Evolutionary conservation across 2,888 invertebrate genomes (phyloP).

Genomic region (Timandra comae): DNA sequence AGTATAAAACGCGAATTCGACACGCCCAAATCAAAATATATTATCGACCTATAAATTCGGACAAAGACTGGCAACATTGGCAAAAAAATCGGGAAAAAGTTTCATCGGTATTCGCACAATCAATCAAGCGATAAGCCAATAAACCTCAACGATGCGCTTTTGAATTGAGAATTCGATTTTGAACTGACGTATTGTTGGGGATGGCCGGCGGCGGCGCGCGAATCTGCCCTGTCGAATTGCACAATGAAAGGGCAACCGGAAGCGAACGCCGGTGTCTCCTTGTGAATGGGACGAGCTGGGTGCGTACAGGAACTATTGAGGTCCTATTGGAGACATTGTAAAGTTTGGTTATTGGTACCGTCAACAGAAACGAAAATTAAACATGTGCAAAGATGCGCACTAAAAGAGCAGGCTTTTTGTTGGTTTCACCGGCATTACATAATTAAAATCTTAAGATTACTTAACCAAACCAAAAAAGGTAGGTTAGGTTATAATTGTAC

Average conservation of each 20-base stretch:
- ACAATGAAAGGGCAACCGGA: conserved; percentile 70
- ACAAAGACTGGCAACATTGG: conserved; percentile 39
- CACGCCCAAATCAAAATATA: conserved; percentile 76
- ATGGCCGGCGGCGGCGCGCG: conserved; percentile 64
- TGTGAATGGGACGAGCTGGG: conserved; percentile 52
- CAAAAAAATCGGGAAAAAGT: conserved; percentile 30
- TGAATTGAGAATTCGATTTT: conserved; percentile 72
- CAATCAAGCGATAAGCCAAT: conserved; percentile 77
- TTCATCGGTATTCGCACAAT: conserved; percentile 67
- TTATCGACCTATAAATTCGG: conserved; percentile 44
- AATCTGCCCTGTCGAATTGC: conserved; percentile 62
- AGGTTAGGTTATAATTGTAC: no score
- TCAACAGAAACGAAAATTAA: conserved; percentile 29
- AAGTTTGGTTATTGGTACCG: conserved; percentile 30
- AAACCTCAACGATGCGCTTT: conserved; percentile 77
- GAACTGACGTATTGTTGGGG: conserved; percentile 57
- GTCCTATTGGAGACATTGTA: conserved; percentile 40
- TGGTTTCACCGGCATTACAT: no score
- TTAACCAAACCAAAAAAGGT: no score
- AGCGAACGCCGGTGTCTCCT: conserved; percentile 64
- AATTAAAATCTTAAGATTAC: no score
- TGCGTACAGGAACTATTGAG: conserved; percentile 66
- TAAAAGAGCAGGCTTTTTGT: no score
- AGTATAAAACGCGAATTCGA: conserved; percentile 55
- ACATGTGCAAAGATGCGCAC: no score